Percentiles rank a stretch among this genome's conserved stretches.
Conservation (phyloP, 37 sponge, comb jelly and placozoan genomes). For the Theonella swinhoei region DNA sequence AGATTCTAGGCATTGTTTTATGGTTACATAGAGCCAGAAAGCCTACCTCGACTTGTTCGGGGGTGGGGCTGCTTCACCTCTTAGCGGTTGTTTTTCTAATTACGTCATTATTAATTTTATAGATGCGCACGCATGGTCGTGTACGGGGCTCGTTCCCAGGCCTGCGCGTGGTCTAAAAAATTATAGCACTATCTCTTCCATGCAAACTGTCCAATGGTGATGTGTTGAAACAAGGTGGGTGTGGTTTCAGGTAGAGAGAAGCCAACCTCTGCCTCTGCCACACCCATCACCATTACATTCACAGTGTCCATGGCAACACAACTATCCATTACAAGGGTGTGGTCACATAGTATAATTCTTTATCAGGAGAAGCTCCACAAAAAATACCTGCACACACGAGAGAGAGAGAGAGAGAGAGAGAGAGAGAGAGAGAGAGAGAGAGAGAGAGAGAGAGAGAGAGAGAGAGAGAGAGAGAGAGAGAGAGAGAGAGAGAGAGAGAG, state of each 20-base stretch:
- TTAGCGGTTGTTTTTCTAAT: too few species aligned
- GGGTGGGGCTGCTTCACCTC: too few species aligned
- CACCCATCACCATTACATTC: conserved; percentile 41
- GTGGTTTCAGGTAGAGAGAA: not conserved
- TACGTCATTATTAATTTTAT: too few species aligned
- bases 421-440: not conserved
- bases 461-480: not conserved
- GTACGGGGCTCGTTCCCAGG: too few species aligned
- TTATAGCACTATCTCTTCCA: not conserved
- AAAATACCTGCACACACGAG: conserved; percentile 51
- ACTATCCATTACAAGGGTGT: conserved; percentile 28
- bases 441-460: not conserved
- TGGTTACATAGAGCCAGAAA: too few species aligned
- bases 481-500: not conserved
- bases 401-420: not conserved
- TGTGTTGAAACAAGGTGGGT: not conserved
- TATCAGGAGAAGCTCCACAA: conserved; percentile 42
- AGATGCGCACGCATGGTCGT: too few species aligned
- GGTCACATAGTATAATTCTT: conserved; percentile 53
- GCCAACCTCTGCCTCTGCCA: not conserved
- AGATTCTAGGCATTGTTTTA: too few species aligned
- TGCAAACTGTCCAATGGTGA: not conserved
- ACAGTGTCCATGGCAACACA: conserved; percentile 10
- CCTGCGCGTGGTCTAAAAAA: too few species aligned
- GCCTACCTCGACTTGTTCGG: too few species aligned